Evolutionary conservation across 53 echinoderm and acorn worm genomes (phyloP).

Genomic region (Echinometra lucunter): DNA sequence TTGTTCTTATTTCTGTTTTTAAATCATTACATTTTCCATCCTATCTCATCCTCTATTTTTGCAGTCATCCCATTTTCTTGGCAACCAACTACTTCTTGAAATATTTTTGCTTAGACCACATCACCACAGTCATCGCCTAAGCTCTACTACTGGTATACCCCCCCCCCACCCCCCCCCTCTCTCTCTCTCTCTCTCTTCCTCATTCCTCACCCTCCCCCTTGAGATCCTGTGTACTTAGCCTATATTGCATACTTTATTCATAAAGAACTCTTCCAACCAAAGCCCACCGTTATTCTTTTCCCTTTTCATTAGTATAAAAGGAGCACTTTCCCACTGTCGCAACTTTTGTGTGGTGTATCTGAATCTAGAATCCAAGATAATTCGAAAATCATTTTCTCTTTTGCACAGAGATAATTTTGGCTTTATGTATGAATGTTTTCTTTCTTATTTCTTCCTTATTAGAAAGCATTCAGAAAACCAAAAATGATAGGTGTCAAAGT

Average conservation of each 20-base stretch:
- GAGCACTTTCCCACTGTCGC: neutral
- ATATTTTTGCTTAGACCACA: neutral
- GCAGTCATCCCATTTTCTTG: neutral
- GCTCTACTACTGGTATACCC: neutral
- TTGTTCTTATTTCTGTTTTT: too few species aligned
- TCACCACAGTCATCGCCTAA: neutral
- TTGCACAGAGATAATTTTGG: neutral
- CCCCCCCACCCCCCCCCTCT: too few species aligned
- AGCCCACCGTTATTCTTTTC: conserved; percentile 24
- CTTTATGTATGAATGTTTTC: neutral
- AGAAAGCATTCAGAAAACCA: neutral
- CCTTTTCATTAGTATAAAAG: conserved; percentile 6
- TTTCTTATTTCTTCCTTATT: neutral
- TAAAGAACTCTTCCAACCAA: neutral
- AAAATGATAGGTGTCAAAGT: neutral
- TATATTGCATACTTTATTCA: conserved; percentile 61
- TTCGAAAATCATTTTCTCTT: neutral
- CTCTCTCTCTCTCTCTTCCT: neutral
- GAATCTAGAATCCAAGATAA: neutral
- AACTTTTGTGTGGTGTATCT: neutral
- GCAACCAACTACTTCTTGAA: conserved; percentile 13
- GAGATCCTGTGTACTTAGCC: conserved; percentile 44
- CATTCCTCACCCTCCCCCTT: neutral
- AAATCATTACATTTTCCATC: neutral
- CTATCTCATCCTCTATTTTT: neutral